These are phyloP conservation scores for Colaptes auratus DNA, from an alignment of 2,113 vertebrate genomes.

Conservation along the genomic window DNA sequence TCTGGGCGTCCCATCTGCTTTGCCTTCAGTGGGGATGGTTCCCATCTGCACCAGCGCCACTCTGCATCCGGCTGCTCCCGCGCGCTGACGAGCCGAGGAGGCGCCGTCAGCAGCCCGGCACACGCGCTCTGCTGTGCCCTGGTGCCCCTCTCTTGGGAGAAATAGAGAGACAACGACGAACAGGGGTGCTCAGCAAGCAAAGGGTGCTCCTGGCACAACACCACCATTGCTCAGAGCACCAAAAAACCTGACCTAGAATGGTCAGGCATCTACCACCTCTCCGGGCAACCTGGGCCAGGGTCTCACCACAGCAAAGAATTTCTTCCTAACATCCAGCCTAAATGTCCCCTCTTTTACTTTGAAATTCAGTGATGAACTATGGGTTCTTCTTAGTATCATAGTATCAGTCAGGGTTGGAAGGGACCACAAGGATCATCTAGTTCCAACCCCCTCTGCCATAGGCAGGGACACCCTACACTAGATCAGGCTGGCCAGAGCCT, in stretches of 20 bases:
- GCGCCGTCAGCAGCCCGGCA: not conserved
- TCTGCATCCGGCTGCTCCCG: not conserved
- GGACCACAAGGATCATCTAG: too few species aligned
- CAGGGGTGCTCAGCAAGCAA: not conserved
- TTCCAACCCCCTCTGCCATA: too few species aligned
- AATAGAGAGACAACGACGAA: not conserved
- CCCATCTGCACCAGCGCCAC: not conserved
- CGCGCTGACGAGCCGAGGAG: not conserved
- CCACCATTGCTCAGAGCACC: not conserved
- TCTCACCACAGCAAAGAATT: too few species aligned
- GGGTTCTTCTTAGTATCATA: too few species aligned
- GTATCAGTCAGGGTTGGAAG: too few species aligned
- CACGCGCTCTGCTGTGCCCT: not conserved
- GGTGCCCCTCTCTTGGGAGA: accelerated
- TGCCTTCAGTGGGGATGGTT: not conserved
- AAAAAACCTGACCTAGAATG: not conserved
- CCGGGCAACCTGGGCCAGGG: too few species aligned
- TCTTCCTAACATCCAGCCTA: too few species aligned
- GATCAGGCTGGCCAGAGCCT: too few species aligned
- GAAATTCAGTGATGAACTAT: too few species aligned
- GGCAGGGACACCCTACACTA: too few species aligned
- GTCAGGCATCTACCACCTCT: too few species aligned
- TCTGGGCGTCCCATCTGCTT: not conserved
- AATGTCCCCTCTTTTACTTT: too few species aligned
- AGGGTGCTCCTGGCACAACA: not conserved